phyloP scores from a whole-genome alignment of 1,140 invertebrate species.

The Sminthurides bifidus region DNA sequence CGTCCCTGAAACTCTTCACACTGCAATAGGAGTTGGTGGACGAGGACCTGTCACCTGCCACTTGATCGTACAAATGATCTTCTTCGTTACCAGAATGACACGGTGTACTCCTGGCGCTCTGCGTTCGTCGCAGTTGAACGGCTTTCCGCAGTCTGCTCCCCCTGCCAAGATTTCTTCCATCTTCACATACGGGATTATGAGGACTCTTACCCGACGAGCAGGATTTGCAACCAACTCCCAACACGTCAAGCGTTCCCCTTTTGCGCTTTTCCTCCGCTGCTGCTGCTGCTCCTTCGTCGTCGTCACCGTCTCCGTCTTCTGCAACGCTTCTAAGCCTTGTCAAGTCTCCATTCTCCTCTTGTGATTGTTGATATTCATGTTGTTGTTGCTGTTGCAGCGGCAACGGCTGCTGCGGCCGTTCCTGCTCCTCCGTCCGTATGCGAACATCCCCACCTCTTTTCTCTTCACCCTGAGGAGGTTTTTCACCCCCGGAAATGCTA shows the following conservation, averaged over 20 bases:
- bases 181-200: not conserved
- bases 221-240: too few relatives aligned
- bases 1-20: not conserved
- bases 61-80: conserved; percentile 10
- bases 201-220: not conserved
- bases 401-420: not conserved
- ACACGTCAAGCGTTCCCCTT: too few relatives aligned
- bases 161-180: not conserved
- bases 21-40: not conserved
- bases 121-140: conserved; percentile 28
- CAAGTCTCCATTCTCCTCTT: too few relatives aligned
- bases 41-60: not conserved
- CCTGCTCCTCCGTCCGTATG: not conserved
- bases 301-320: not conserved
- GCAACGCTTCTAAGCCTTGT: too few relatives aligned
- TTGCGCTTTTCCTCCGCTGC: not conserved
- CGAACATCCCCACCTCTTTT: not conserved
- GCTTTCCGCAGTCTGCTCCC: not conserved
- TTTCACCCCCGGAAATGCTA: conserved; percentile 33
- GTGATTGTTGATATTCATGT: too few relatives aligned
- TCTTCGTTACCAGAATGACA: not conserved
- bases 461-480: conserved; percentile 26
- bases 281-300: not conserved
- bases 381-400: conserved; percentile 8
- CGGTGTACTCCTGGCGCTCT: conserved; percentile 22